A percentile compares a stretch with the other conserved stretches of the same genome.
Evolutionary conservation across 2,888 invertebrate species (phyloP).

Genomic region (Lycophotia porphyrea): DNA sequence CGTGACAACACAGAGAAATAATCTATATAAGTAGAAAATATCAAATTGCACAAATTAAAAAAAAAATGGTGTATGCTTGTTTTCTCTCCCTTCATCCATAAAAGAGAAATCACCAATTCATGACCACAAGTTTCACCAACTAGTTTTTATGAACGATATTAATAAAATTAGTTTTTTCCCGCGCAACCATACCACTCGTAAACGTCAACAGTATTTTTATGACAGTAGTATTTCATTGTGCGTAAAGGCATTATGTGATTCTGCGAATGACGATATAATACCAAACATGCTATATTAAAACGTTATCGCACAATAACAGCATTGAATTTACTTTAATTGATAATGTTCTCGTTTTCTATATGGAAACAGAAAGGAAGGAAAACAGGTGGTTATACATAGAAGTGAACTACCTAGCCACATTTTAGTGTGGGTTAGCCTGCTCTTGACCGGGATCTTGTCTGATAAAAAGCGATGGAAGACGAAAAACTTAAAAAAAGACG

Average conservation of each 20-base stretch:
- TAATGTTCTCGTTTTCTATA: conserved; percentile 1
- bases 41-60: not conserved
- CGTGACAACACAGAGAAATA: not conserved
- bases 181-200: conserved; percentile 54
- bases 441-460: not conserved
- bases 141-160: conserved; percentile 39
- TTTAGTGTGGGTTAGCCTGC: not conserved
- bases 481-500: no score
- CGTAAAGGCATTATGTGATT: conserved; percentile 57
- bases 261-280: conserved; percentile 59
- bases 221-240: conserved; percentile 60
- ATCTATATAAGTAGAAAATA: not conserved
- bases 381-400: not conserved
- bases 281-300: conserved; percentile 38
- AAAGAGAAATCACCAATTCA: not conserved
- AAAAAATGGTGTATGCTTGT: not conserved
- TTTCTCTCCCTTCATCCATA: not conserved
- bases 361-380: not conserved
- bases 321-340: not conserved
- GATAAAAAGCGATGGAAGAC: not conserved
- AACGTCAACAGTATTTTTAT: conserved; percentile 61
- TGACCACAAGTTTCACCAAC: conserved; percentile 13
- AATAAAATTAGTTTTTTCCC: conserved; percentile 55
- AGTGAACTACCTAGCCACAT: not conserved
- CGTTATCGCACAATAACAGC: conserved; percentile 23